These are phyloP conservation scores for Crotophaga sulcirostris DNA, from an alignment of 2,113 vertebrate species.

Conservation along the genomic window DNA sequence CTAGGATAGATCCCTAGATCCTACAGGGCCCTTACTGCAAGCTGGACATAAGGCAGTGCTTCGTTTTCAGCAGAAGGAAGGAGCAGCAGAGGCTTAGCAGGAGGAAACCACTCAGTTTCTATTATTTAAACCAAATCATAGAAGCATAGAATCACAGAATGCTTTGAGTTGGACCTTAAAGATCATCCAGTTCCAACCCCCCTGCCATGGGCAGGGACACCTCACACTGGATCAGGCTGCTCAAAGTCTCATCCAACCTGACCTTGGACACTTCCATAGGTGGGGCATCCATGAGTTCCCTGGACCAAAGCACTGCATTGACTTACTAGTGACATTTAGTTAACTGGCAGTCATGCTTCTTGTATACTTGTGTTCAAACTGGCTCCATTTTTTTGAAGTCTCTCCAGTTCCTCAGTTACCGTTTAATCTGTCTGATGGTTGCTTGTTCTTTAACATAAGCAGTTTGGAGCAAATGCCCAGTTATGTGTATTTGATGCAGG, in stretches of 20 bases:
- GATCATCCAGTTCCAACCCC: too few relatives aligned
- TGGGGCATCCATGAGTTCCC: too few relatives aligned
- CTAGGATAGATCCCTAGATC: not conserved
- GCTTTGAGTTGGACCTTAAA: too few relatives aligned
- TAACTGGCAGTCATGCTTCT: not conserved
- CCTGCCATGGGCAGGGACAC: too few relatives aligned
- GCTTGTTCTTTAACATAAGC: not conserved
- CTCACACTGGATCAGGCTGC: too few relatives aligned
- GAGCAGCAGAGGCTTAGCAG: not conserved
- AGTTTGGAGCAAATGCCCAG: not conserved
- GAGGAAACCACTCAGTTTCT: not conserved
- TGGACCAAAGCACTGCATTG: not conserved
- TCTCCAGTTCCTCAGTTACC: not conserved
- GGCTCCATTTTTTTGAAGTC: not conserved
- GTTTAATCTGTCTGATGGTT: not conserved
- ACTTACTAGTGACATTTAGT: not conserved
- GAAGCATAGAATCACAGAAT: too few relatives aligned
- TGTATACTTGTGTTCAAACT: not conserved
- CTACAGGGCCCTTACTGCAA: rapidly evolving
- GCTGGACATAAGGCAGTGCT: not conserved
- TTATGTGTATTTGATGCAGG: not conserved
- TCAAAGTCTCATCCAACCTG: too few relatives aligned
- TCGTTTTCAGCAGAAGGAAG: not conserved
- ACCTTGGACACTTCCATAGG: too few relatives aligned
- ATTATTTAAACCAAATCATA: not conserved